Evolutionary conservation across 2,113 vertebrate species (phyloP), one percentile per base, ranked within the genome.

Genomic region (Passer domesticus): DNA sequence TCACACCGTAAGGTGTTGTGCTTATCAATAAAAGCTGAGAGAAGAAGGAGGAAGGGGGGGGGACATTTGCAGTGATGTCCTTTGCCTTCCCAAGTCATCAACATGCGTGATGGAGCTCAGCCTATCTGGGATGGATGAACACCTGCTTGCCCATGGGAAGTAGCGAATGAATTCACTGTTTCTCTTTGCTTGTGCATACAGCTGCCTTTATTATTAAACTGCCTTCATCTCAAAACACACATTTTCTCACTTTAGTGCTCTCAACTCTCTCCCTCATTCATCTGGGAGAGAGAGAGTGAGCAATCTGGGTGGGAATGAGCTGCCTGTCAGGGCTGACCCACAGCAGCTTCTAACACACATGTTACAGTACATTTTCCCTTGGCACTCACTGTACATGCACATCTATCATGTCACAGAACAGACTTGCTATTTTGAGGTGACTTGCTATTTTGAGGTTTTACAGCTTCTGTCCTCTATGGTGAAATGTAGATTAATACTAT

Each of bases 31-130:
- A 88, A 77, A 85, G 20, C 24, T 44, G 80, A 7, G 24, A 73
- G 33, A 43, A 30, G 33, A 12, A 52, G 19, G 19, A 47, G 41
- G 28, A 46, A 33, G n/a, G n/a, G 23, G 7, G 15, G 15, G 28
- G 11, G 6, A 18, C 39, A 31, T 41, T 39, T 41, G 6, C 22
- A 67, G 46, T n/a, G 53, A 25, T 47, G n/a, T 20, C 0, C 0
- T 68, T 60, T 60, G n/a, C 21, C 55, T 55, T 68, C 62, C n/a
- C 20, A 60, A 68, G 17, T 15, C 2, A 60, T n/a, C 39, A 22
- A 41, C 5, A 21, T 0, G 0, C 0, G 0, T 8, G 46, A 60
- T 9, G 16, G 24, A 67, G 20, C 39, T 24, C 53, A 52, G 33
- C 24, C 30, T 41, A 41, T 20, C 39, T 60, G 62, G n/a, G 6